Conservation (phyloP, 1,140 invertebrate species). For the Philotrypesis tridentata region DNA sequence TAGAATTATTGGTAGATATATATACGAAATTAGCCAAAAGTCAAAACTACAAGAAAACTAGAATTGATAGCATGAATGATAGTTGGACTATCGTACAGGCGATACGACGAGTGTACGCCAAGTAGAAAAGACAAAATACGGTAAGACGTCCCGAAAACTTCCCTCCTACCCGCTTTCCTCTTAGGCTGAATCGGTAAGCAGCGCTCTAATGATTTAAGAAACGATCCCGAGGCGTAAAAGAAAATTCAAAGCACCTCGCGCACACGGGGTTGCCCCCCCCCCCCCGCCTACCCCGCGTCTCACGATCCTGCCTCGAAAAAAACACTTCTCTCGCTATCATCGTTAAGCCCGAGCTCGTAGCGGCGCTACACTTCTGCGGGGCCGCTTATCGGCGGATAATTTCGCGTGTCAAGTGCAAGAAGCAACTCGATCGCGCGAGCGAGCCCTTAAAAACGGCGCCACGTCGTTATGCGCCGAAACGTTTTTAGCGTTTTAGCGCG, state of each 20-base stretch:
- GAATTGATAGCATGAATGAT: no score
- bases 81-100: no score
- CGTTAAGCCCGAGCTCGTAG: constrained; percentile 23
- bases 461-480: constrained; percentile 15
- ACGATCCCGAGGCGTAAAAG: not conserved
- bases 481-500: constrained; percentile 28
- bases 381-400: constrained; percentile 39
- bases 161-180: no score
- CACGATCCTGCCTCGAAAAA: not conserved
- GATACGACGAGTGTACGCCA: no score
- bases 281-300: not conserved
- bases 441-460: not conserved
- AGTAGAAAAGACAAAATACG: no score
- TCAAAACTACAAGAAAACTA: no score
- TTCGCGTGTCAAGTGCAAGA: constrained; percentile 33
- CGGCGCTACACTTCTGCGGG: not conserved
- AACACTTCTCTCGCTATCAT: constrained; percentile 20
- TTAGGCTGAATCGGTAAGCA: not conserved
- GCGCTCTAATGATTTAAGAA: constrained; percentile 17
- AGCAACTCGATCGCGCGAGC: constrained; percentile 15
- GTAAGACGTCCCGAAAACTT: no score
- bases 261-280: no score
- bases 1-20: no score
- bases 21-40: no score
- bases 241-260: not conserved